These are phyloP conservation scores for Parapsyche elsis DNA, from an alignment of 1,140 invertebrate species.

Conservation along the genomic window DNA sequence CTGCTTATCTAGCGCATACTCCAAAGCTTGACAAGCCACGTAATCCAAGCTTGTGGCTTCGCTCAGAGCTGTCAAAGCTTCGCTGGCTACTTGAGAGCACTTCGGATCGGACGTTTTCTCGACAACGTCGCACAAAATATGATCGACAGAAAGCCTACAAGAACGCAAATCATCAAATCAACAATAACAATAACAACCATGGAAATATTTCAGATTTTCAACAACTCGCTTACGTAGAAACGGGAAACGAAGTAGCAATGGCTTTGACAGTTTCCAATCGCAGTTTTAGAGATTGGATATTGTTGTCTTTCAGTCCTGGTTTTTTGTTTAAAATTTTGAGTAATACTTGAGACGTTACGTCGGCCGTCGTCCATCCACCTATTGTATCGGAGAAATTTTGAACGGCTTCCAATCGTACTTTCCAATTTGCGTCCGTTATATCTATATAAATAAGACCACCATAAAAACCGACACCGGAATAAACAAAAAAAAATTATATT, in stretches of 20 bases:
- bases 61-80: slow-evolving; percentile 79
- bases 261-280: slow-evolving; percentile 82
- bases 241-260: slow-evolving; percentile 79
- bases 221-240: slow-evolving; percentile 70
- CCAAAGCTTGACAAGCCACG: slow-evolving; percentile 76
- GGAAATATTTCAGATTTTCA: background rate
- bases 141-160: slow-evolving; percentile 76
- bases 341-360: slow-evolving; percentile 80
- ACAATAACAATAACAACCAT: background rate
- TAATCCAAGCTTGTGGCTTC: slow-evolving; percentile 83
- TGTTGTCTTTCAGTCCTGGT: slow-evolving; percentile 92
- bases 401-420: slow-evolving; percentile 81
- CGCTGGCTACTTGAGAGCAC: slow-evolving; percentile 76
- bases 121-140: slow-evolving; percentile 81
- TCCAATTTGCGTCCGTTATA: slow-evolving; percentile 86
- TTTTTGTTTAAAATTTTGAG: slow-evolving; percentile 83
- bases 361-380: slow-evolving; percentile 71
- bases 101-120: slow-evolving; percentile 89
- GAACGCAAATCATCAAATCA: slow-evolving; percentile 13
- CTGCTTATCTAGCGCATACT: slow-evolving; percentile 81
- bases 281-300: slow-evolving; percentile 91
- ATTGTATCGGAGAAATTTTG: slow-evolving; percentile 78
- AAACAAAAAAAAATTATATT: background rate
- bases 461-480: background rate
- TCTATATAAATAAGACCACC: slow-evolving; percentile 66